Percentiles rank a stretch among this genome's conserved stretches.
Evolutionary conservation across 2,888 invertebrate genomes (phyloP).

Genomic region (Metopia argyrocephala): DNA sequence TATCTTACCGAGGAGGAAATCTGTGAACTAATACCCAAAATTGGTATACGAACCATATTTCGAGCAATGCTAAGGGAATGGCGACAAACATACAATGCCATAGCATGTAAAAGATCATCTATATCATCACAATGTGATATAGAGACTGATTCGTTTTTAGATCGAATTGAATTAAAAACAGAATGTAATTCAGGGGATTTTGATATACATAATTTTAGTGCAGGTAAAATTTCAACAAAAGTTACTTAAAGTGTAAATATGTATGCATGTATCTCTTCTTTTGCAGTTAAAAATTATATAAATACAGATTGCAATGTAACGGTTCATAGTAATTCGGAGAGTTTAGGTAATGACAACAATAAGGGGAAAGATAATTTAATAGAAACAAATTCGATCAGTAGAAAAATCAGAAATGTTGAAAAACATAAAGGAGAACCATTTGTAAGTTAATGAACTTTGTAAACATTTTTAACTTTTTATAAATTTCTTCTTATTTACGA

Average conservation of each 20-base stretch:
- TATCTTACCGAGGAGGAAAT: slow-evolving; percentile 68
- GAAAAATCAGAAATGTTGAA: neutral
- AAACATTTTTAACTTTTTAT: no score
- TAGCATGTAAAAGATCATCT: slow-evolving; percentile 2
- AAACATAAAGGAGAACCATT: slow-evolving; percentile 35
- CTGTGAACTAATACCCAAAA: slow-evolving; percentile 68
- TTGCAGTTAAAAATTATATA: slow-evolving; percentile 28
- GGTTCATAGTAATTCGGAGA: neutral
- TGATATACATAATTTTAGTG: neutral
- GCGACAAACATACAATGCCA: slow-evolving; percentile 58
- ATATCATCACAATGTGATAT: slow-evolving; percentile 36
- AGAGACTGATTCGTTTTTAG: slow-evolving; percentile 51
- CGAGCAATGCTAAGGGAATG: slow-evolving; percentile 65
- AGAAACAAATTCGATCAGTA: neutral
- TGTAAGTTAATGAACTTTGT: slow-evolving; percentile 27
- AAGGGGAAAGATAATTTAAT: neutral
- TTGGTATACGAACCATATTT: slow-evolving; percentile 69
- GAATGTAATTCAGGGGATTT: slow-evolving; percentile 38
- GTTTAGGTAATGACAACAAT: slow-evolving; percentile 7
- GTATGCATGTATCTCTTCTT: neutral
- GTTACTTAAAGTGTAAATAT: neutral
- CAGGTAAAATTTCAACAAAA: slow-evolving; percentile 2
- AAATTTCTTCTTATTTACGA: neutral
- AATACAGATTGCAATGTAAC: neutral
- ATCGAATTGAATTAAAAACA: slow-evolving; percentile 59